phyloP scores from a whole-genome alignment of 2,113 vertebrate species.

The Coregonus clupeaformis region DNA sequence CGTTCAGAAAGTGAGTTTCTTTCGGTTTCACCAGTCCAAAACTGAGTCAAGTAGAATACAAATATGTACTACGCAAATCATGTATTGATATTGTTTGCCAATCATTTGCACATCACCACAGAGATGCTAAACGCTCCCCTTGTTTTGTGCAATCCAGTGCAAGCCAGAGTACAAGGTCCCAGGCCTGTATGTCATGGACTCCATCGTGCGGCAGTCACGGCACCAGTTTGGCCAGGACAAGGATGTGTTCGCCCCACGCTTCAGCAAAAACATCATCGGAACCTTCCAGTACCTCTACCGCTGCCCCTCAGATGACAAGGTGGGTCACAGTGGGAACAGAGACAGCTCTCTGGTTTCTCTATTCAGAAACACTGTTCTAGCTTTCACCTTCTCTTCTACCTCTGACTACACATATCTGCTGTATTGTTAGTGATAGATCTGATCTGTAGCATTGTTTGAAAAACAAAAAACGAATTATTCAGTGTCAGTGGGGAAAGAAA shows the following conservation, averaged over 20 bases:
- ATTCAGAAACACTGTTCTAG: not conserved
- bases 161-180: conserved; percentile 99
- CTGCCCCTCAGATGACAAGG: conserved; percentile 97
- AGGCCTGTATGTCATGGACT: conserved; percentile 97
- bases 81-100: not conserved
- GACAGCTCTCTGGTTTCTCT: not conserved
- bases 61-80: too few relatives aligned
- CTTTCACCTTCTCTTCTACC: not conserved
- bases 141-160: conserved; percentile 74
- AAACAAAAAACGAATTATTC: not conserved
- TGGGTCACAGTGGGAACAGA: conserved; percentile 47
- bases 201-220: conserved; percentile 95
- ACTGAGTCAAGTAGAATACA: too few relatives aligned
- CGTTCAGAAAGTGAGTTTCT: conserved; percentile 89
- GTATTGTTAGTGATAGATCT: not conserved
- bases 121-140: not conserved
- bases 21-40: not conserved
- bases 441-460: not conserved
- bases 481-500: too few relatives aligned
- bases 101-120: not conserved
- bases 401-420: not conserved
- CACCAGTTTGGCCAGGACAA: conserved; percentile 99
- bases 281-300: conserved; percentile 99
- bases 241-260: conserved; percentile 96
- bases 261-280: conserved; percentile 97